phyloP scores from a whole-genome alignment of 1,140 invertebrate species.

The Gonatopus flavifemur region DNA sequence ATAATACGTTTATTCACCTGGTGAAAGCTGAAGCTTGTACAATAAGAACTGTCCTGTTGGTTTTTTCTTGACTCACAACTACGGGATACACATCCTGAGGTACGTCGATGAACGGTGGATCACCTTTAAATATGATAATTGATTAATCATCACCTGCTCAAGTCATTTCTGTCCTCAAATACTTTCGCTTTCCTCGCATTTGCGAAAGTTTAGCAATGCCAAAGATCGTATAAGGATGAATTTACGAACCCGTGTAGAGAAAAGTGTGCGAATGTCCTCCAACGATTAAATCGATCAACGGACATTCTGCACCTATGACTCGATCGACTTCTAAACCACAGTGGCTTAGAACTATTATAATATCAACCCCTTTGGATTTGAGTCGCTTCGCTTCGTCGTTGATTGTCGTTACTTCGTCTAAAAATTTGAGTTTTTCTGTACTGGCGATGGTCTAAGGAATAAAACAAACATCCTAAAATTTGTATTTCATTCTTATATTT shows the following conservation, averaged over 20 bases:
- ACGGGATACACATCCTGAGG: slow-evolving; percentile 68
- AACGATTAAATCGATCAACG: slow-evolving; percentile 77
- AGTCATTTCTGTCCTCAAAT: background rate
- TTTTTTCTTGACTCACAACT: slow-evolving; percentile 61
- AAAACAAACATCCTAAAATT: too few relatives aligned
- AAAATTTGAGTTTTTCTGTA: slow-evolving; percentile 65
- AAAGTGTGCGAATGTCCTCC: slow-evolving; percentile 87
- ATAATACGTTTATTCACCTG: slow-evolving; percentile 57
- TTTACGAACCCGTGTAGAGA: slow-evolving; percentile 62
- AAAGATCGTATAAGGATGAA: background rate
- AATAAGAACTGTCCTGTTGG: slow-evolving; percentile 65
- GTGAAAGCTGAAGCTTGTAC: slow-evolving; percentile 71
- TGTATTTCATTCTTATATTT: too few relatives aligned
- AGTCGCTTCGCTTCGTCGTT: slow-evolving; percentile 66
- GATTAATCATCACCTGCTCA: background rate
- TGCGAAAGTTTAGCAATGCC: background rate
- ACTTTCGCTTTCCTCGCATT: background rate
- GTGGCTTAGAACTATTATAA: slow-evolving; percentile 80
- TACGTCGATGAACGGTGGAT: slow-evolving; percentile 61
- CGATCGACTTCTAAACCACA: slow-evolving; percentile 73
- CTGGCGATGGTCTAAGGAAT: slow-evolving; percentile 60
- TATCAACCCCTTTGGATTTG: slow-evolving; percentile 66
- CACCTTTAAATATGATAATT: slow-evolving; percentile 27
- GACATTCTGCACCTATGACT: slow-evolving; percentile 66
- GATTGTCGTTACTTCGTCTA: slow-evolving; percentile 69